Base-by-base conservation (phyloP, 35 echinoderm and acorn worm species). In the Anneissia japonica region DNA sequence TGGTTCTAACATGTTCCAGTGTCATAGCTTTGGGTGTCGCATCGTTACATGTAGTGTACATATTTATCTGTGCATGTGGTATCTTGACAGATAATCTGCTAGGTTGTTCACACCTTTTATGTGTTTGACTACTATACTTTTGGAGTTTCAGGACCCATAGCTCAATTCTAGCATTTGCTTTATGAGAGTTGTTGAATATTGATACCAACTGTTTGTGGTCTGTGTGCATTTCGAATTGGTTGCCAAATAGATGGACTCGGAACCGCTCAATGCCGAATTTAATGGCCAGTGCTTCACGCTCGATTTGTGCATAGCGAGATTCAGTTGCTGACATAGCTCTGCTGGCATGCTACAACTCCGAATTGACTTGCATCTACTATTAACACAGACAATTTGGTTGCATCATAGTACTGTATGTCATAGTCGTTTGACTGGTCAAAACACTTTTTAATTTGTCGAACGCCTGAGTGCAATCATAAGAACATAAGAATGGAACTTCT, bases 351-450 rank as follows among this genome's bases (percentile, higher is more conserved):
- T 26, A 95, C 32, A 3, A 88, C 77, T 26, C 90, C 90, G 35
- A 86, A 86, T 37, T 77, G 90, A 34, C 93, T 92, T 39, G 83
- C 93, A 84, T 92, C 90, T 21, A 96, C 90, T 32, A 89, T 83
- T 30, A 92, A 2, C 9, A 88, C 90, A 4, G 80, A 76, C 36
- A 31, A 7, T 86, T 96, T 85, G 0, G 29, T 34, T 30, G 86
- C 87, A 37, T 92, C 86, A 56, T 79, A 93, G 79, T 92, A 96
- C n/a, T n/a, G n/a, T n/a, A n/a, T 12, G 83, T 74, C 81, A 91
- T 91, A 12, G 79, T 82, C 12, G 78, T 79, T 36, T 88, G 9
- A 82, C 46, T 96, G 37, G 93, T 86, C 1, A 92, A 34, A 29
- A 12, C 74, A 30, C 23, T 21, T 34, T 93, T 93, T 23, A 93